Evolutionary conservation across 1,140 invertebrate species (phyloP).

Genomic region (Trichomalopsis sarcophagae): DNA sequence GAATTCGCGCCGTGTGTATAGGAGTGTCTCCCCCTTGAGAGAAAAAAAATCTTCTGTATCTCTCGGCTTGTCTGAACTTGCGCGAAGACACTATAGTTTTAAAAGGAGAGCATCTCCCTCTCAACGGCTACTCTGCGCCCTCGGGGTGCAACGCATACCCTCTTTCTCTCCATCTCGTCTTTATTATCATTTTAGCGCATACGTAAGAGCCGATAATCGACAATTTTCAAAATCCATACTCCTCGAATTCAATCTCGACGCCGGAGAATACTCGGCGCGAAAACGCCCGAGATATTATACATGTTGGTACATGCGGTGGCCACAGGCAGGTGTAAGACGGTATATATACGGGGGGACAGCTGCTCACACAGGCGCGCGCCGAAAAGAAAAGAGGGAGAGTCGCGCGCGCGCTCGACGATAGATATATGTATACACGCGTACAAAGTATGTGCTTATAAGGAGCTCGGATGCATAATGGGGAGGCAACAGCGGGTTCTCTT

Average conservation of each 20-base stretch:
- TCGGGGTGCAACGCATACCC: not conserved
- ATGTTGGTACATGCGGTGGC: not conserved
- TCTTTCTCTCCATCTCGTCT: not conserved
- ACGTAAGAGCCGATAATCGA: too few relatives aligned
- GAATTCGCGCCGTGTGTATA: not conserved
- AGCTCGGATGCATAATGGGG: conserved; percentile 67
- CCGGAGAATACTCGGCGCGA: not conserved
- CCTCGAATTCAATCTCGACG: too few relatives aligned
- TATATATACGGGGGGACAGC: conserved; percentile 16
- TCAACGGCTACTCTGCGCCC: not conserved
- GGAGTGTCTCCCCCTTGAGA: not conserved
- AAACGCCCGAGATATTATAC: not conserved
- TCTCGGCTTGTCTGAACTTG: conserved; percentile 31
- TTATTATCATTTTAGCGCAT: too few relatives aligned
- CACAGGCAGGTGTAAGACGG: not conserved
- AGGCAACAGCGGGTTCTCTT: conserved; percentile 66
- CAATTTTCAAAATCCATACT: too few relatives aligned
- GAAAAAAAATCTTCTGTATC: conserved; percentile 23
- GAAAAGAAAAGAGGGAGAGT: conserved; percentile 45
- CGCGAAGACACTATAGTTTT: conserved; percentile 4
- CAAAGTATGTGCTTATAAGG: conserved; percentile 55
- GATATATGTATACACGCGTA: not conserved
- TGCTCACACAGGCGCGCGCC: conserved; percentile 41
- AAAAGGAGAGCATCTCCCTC: conserved; percentile 27
- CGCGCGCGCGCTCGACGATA: conserved; percentile 41